These are phyloP conservation scores for Calliphora vomitoria DNA, from an alignment of 2,888 invertebrate genomes.

Conservation along the genomic window DNA sequence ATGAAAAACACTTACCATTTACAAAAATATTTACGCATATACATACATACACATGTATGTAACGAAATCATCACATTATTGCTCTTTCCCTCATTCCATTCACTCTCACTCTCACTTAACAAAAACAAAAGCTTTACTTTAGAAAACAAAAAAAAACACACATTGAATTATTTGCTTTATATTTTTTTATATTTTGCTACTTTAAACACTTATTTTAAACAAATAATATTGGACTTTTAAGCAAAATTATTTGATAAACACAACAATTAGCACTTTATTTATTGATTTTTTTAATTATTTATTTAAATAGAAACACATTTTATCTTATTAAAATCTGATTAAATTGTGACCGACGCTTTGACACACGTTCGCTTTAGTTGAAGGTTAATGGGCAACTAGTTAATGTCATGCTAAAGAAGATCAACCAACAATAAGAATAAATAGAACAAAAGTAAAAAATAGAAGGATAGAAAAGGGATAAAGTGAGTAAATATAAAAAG, in stretches of 20 bases:
- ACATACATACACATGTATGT: background rate
- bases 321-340: background rate
- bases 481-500: background rate
- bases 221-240: background rate
- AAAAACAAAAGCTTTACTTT: background rate
- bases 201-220: constrained; percentile 3
- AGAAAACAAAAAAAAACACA: background rate
- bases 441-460: background rate
- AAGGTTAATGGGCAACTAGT: background rate
- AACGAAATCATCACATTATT: background rate
- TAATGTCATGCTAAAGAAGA: background rate
- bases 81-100: background rate
- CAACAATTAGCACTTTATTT: constrained; percentile 11
- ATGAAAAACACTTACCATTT: background rate
- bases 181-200: background rate
- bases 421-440: background rate
- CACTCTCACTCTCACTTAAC: background rate
- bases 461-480: background rate
- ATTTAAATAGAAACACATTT: background rate
- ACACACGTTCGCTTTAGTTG: background rate
- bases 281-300: background rate
- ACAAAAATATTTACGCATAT: background rate
- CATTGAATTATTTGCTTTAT: background rate
- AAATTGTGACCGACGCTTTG: background rate
- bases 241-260: constrained; percentile 8